Conservation (phyloP, 1,140 invertebrate genomes). For the Rhyacophila brunnea region DNA sequence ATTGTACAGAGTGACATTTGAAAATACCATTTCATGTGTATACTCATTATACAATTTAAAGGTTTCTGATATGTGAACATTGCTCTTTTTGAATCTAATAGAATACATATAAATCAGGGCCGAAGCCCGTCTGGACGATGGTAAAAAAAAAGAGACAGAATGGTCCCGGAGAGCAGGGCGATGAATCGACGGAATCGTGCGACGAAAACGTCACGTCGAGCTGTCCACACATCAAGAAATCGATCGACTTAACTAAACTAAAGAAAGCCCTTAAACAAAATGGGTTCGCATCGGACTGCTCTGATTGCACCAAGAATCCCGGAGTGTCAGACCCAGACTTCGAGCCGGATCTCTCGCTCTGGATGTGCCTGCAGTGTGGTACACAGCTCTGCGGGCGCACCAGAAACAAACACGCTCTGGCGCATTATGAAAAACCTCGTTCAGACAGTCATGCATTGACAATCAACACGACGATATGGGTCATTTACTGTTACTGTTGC, state of each 20-base stretch:
- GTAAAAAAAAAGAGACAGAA: constrained; percentile 66
- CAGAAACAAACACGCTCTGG: constrained; percentile 69
- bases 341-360: constrained; percentile 62
- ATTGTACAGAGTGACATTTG: too few relatives aligned
- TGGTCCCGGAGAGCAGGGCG: constrained; percentile 56
- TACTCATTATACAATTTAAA: too few relatives aligned
- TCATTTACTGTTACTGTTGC: constrained; percentile 74
- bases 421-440: constrained; percentile 73
- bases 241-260: constrained; percentile 63
- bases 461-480: constrained; percentile 62
- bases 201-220: constrained; percentile 55
- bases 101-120: too few relatives aligned
- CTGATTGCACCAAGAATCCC: constrained; percentile 57
- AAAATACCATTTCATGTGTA: too few relatives aligned
- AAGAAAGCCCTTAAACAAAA: constrained; percentile 61
- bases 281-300: constrained; percentile 60
- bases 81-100: too few relatives aligned
- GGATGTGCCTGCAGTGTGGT: constrained; percentile 74
- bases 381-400: constrained; percentile 72
- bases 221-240: constrained; percentile 70
- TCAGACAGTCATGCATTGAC: constrained; percentile 75
- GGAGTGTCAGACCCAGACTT: constrained; percentile 50
- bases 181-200: constrained; percentile 63
- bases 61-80: too few relatives aligned
- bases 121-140: constrained; percentile 38